phyloP scores from a whole-genome alignment of 2,113 vertebrate species.

The Rissa tridactyla region DNA sequence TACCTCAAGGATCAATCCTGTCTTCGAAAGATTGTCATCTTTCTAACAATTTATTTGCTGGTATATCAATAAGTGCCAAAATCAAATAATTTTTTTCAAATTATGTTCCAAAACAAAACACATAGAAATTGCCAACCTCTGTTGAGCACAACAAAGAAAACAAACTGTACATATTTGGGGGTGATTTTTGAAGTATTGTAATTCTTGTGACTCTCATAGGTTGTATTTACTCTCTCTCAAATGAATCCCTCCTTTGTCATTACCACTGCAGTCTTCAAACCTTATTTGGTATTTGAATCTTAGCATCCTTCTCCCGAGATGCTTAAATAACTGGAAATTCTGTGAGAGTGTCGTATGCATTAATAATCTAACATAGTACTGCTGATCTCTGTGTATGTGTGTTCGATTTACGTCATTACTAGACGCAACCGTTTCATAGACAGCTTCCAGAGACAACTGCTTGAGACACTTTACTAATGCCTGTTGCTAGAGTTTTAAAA shows the following conservation, averaged over 20 bases:
- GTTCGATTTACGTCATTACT: not conserved
- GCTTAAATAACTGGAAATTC: not conserved
- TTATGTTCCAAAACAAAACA: not conserved
- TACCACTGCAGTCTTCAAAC: not conserved
- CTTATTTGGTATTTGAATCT: not conserved
- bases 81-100: not conserved
- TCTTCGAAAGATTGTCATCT: not conserved
- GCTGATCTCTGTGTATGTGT: not conserved
- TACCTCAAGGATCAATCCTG: not conserved
- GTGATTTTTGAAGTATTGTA: not conserved
- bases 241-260: not conserved
- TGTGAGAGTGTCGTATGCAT: not conserved
- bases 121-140: not conserved
- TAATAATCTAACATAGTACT: not conserved
- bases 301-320: not conserved
- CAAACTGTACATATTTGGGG: not conserved
- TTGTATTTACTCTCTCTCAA: not conserved
- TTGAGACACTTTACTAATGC: not conserved
- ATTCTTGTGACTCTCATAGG: not conserved
- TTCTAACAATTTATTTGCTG: not conserved
- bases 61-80: not conserved
- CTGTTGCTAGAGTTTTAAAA: not conserved
- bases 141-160: not conserved
- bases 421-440: not conserved
- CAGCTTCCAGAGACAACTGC: not conserved